Evolutionary conservation across 2,888 invertebrate species (phyloP).

Genomic region (Perithous albicinctus): DNA sequence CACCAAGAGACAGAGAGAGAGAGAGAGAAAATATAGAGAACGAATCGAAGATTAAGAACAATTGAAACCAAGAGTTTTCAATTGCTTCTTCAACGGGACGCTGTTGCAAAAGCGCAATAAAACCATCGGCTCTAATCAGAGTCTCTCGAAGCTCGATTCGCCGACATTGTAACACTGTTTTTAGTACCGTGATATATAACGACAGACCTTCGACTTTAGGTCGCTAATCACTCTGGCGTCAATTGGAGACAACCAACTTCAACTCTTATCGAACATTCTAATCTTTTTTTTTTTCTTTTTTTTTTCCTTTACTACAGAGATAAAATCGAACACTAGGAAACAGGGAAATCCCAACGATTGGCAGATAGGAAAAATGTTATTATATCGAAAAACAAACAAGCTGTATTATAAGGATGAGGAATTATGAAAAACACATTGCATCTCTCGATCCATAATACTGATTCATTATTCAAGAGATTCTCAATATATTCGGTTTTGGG

Average conservation of each 20-base stretch:
- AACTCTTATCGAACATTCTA: background rate
- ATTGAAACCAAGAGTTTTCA: background rate
- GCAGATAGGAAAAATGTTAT: too few relatives aligned
- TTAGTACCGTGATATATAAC: conserved; percentile 29
- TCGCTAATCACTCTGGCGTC: conserved; percentile 56
- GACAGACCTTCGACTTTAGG: conserved; percentile 47
- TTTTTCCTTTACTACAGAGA: background rate
- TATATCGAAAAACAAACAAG: background rate
- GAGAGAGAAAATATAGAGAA: background rate
- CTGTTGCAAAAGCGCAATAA: background rate
- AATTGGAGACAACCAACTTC: conserved; percentile 40
- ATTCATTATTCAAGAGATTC: conserved; percentile 54
- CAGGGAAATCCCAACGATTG: background rate
- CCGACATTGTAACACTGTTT: conserved; percentile 59
- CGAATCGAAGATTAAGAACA: conserved; percentile 6
- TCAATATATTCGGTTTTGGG: background rate
- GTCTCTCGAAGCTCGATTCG: conserved; percentile 27
- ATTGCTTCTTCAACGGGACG: conserved; percentile 6
- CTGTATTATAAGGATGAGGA: background rate
- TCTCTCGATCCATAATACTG: conserved; percentile 53
- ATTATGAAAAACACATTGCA: conserved; percentile 3
- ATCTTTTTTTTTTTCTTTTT: conserved; percentile 34
- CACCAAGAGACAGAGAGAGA: too few relatives aligned
- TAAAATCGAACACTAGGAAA: background rate
- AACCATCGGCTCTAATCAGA: conserved; percentile 16